Evolutionary conservation across 2,888 invertebrate species (phyloP).

Genomic region (Pheosia tremula): DNA sequence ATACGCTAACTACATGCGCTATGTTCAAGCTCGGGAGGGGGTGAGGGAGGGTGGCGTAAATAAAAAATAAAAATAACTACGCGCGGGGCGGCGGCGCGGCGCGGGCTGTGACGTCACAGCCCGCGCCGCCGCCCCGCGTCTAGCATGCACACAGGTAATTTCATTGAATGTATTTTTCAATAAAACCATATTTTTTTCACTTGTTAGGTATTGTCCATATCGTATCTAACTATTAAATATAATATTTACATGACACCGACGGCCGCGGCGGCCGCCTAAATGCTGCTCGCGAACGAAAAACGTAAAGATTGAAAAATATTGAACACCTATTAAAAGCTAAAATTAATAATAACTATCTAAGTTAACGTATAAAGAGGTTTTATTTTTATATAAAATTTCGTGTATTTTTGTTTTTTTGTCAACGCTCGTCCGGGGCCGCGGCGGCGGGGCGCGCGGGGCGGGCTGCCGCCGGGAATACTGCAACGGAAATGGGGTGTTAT

Average conservation of each 20-base stretch:
- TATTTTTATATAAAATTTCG: constrained; percentile 57
- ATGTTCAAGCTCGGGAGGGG: constrained; percentile 53
- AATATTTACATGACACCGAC: constrained; percentile 71
- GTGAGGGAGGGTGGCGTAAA: constrained; percentile 38
- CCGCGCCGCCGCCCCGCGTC: constrained; percentile 42
- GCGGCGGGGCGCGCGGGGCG: constrained; percentile 48
- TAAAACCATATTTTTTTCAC: constrained; percentile 78
- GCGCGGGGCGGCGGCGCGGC: constrained; percentile 40
- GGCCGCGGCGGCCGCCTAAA: constrained; percentile 58
- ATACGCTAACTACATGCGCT: constrained; percentile 62
- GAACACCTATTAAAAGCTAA: constrained; percentile 83
- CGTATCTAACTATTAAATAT: constrained; percentile 77
- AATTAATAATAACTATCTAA: constrained; percentile 80
- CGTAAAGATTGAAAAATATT: constrained; percentile 70
- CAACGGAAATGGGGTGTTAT: constrained; percentile 59
- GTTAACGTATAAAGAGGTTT: constrained; percentile 73
- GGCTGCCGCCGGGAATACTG: constrained; percentile 48
- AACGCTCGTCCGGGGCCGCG: constrained; percentile 42
- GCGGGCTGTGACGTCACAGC: constrained; percentile 2
- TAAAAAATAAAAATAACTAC: constrained; percentile 68
- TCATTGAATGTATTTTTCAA: constrained; percentile 81
- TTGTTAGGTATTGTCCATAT: constrained; percentile 85
- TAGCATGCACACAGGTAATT: constrained; percentile 74
- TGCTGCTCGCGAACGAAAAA: constrained; percentile 64
- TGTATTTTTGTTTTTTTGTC: constrained; percentile 31